Evolutionary conservation across 2,797 vertebrate species (phyloP).

Genomic region (Caiman crocodilus): DNA sequence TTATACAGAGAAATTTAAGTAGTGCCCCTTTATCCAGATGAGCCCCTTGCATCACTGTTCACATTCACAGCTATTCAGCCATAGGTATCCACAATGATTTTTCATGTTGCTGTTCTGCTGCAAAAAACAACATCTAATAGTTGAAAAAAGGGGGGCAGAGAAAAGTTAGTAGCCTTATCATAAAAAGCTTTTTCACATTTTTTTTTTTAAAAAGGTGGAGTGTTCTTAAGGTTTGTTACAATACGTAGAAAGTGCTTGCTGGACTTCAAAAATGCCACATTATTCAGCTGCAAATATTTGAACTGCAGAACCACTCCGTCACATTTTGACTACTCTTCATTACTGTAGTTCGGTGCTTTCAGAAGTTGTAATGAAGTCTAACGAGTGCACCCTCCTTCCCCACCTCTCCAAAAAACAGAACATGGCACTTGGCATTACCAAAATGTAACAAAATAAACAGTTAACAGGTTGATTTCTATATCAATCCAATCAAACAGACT

Average conservation of each 20-base stretch:
- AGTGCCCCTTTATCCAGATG: rapidly evolving
- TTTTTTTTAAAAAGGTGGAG: slow-evolving; percentile 35
- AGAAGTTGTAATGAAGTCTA: not conserved
- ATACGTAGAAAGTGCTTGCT: slow-evolving; percentile 53
- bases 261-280: not conserved
- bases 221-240: slow-evolving; percentile 32
- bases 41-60: not conserved
- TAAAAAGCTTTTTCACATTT: slow-evolving; percentile 54
- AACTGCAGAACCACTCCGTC: not conserved
- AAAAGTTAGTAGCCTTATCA: slow-evolving; percentile 20
- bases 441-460: slow-evolving; percentile 49
- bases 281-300: not conserved
- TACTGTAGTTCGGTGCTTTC: not conserved
- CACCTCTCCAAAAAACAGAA: not conserved
- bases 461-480: not conserved
- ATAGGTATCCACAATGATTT: not conserved
- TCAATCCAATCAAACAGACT: not conserved
- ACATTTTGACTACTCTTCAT: not conserved
- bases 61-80: not conserved
- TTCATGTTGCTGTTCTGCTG: not conserved
- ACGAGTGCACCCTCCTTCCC: not conserved
- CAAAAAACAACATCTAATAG: not conserved
- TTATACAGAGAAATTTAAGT: not conserved
- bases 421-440: slow-evolving; percentile 75
- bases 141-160: not conserved